Evolutionary conservation across 37 sponge, comb jelly and placozoan genomes (phyloP), one percentile per base, ranked within the genome.

Genomic region (Chondrosia reniformis): DNA sequence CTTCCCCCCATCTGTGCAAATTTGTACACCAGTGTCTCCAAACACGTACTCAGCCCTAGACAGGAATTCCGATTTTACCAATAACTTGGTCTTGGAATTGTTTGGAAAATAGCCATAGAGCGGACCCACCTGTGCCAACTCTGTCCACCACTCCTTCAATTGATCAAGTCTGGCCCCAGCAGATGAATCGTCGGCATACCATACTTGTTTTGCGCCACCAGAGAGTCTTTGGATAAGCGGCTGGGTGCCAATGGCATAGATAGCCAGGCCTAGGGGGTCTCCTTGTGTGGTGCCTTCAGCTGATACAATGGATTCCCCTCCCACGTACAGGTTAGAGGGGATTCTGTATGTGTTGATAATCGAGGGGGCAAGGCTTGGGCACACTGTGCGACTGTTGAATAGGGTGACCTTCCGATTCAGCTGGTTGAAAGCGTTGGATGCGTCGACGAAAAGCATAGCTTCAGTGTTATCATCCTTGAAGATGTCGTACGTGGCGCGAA

Each of bases 321-420:
- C 36, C 66, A 64, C 33, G 6, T 64, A 64, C 2, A 64, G 36
- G 36, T 21, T 4, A 64, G 66, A 64, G 36, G 66, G 66, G 36
- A 33, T 64, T 12, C 66, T 64, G 66, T 64, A 64, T 4, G 66
- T 64, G 36, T 64, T 64, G 27, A 61, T 61, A 36, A 64, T 64
- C 6, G 36, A 33, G 31, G 66, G 66, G 66, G 66, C 66, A 64
- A 64, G 66, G 36, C 4, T 36, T 64, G 66, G 66, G 66, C 66
- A 64, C 31, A 64, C 33, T 12, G 66, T 9, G 66, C 66, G 32
- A 32, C 66, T 64, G 36, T 64, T 64, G 66, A 64, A 36, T 33
- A 64, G 66, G 66, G 66, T 28, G 66, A 64, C 66, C n/a, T n/a
- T n/a, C n/a, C n/a, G n/a, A n/a, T n/a, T n/a, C n/a, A n/a, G n/a